Conservation (phyloP, 1,140 invertebrate genomes). For the Brachionus rubens region DNA sequence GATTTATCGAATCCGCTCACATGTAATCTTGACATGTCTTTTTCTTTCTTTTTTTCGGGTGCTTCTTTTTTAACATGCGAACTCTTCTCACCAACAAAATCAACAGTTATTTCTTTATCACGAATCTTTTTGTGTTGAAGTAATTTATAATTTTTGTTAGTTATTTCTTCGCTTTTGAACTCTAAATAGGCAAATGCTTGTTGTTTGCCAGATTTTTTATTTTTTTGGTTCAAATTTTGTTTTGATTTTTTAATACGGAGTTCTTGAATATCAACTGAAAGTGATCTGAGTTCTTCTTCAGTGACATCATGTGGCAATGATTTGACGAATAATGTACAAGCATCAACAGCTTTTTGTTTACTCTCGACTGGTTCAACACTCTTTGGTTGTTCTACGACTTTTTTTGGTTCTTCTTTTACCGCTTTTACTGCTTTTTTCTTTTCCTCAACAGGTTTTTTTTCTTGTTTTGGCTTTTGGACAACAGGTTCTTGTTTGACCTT, state of each 20-base stretch:
- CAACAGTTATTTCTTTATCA: slow-evolving; percentile 52
- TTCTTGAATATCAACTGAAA: slow-evolving; percentile 67
- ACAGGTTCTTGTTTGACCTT: not conserved
- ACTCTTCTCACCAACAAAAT: slow-evolving; percentile 49
- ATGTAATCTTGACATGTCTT: slow-evolving; percentile 22
- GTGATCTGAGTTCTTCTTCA: slow-evolving; percentile 71
- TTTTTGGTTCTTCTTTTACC: slow-evolving; percentile 47
- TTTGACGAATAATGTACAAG: slow-evolving; percentile 71
- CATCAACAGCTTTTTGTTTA: slow-evolving; percentile 21
- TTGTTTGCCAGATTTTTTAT: slow-evolving; percentile 36
- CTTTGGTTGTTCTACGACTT: slow-evolving; percentile 1
- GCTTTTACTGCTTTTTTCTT: slow-evolving; percentile 43
- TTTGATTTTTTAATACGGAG: slow-evolving; percentile 60
- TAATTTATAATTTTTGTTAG: slow-evolving; percentile 50
- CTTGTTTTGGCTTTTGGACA: not conserved
- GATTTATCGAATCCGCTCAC: slow-evolving; percentile 34
- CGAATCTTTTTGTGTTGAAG: slow-evolving; percentile 53
- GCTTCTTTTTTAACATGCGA: slow-evolving; percentile 41
- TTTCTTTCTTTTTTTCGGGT: slow-evolving; percentile 17
- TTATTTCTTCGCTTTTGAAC: slow-evolving; percentile 50
- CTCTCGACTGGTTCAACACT: slow-evolving; percentile 47
- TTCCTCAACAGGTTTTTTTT: not conserved
- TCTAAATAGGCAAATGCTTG: slow-evolving; percentile 54
- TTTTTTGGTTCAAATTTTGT: slow-evolving; percentile 46
- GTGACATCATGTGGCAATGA: slow-evolving; percentile 78